Conservation (phyloP, 2,113 vertebrate genomes). For the Nanorana parkeri region DNA sequence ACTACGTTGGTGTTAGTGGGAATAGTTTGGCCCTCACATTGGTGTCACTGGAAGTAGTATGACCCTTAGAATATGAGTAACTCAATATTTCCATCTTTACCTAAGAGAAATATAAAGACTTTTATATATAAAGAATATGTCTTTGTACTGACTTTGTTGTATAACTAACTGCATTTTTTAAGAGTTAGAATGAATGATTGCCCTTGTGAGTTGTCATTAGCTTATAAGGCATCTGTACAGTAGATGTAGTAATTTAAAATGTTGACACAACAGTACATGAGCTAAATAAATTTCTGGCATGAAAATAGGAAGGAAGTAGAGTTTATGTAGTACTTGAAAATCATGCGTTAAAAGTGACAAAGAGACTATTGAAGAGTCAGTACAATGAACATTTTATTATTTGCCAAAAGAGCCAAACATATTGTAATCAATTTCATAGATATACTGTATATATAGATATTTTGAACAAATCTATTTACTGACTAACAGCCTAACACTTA, state of each 20-base stretch:
- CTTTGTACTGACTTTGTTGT: too few species aligned
- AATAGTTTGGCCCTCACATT: too few species aligned
- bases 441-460: too few species aligned
- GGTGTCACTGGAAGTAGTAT: too few species aligned
- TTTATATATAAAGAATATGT: too few species aligned
- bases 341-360: slow-evolving; percentile 37
- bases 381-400: slow-evolving; percentile 36
- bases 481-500: too few species aligned
- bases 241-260: slow-evolving; percentile 3
- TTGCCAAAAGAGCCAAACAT: slow-evolving; percentile 38
- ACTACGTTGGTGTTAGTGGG: too few species aligned
- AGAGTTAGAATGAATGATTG: too few species aligned
- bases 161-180: too few species aligned
- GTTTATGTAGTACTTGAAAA: slow-evolving; percentile 53
- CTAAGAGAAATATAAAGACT: too few species aligned
- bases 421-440: neutral
- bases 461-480: neutral
- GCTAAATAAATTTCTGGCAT: slow-evolving; percentile 71
- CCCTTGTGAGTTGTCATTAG: neutral
- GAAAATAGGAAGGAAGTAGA: slow-evolving; percentile 65
- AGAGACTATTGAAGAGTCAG: slow-evolving; percentile 41
- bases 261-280: slow-evolving; percentile 74
- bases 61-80: too few species aligned
- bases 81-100: too few species aligned
- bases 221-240: neutral